phyloP scores from a whole-genome alignment of 35 echinoderm and acorn worm species.

The Ophiothrix spiculata region DNA sequence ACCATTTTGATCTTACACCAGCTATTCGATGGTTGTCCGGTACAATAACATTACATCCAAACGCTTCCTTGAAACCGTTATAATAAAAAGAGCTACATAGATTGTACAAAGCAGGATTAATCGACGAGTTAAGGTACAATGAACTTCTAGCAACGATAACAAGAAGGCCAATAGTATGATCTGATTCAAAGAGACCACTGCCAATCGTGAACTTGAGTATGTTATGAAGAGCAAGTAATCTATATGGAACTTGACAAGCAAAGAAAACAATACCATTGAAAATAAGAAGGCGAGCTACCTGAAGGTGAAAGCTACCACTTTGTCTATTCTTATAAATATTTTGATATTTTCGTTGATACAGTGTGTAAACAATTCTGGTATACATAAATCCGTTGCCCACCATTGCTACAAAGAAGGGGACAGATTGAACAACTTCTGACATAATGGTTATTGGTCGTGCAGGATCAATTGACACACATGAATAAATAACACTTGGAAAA shows the following conservation, averaged over 20 bases:
- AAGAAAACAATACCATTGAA: background rate
- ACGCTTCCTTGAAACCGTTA: background rate
- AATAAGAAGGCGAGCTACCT: background rate
- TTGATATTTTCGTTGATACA: background rate
- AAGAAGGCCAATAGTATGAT: background rate
- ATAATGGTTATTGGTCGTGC: too few species aligned
- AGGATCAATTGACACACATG: too few species aligned
- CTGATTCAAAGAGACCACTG: background rate
- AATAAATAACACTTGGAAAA: too few species aligned
- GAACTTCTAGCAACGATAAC: background rate
- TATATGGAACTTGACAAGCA: background rate
- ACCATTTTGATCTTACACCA: too few species aligned
- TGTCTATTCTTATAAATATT: background rate
- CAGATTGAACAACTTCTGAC: background rate
- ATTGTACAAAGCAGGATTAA: background rate
- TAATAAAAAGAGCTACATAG: background rate
- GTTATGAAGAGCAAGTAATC: background rate
- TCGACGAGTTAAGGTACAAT: background rate
- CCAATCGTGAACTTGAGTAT: background rate
- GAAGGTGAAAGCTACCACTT: background rate
- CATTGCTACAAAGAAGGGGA: background rate
- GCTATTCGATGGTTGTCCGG: too few species aligned
- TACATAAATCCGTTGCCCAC: background rate
- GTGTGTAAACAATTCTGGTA: background rate
- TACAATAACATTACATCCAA: too few species aligned